phyloP scores from a whole-genome alignment of 2,888 invertebrate genomes.

The Melieria crassipennis region DNA sequence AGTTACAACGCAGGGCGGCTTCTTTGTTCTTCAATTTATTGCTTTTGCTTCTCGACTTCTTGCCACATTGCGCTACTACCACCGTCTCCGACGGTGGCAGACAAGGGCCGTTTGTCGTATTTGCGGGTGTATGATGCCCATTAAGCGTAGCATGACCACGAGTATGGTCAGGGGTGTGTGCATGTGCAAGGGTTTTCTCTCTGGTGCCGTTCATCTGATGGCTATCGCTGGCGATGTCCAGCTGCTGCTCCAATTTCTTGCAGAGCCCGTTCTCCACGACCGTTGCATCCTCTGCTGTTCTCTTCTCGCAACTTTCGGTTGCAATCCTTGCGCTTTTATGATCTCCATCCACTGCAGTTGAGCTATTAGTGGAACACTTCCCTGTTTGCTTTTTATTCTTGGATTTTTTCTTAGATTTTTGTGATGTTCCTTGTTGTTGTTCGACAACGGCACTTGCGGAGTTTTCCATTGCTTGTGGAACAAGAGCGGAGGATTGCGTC shows the following conservation, averaged over 20 bases:
- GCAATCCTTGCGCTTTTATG: background rate
- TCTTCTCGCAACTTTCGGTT: background rate
- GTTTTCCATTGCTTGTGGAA: constrained; percentile 19
- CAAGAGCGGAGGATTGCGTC: background rate
- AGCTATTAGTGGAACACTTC: background rate
- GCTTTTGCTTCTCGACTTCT: constrained; percentile 26
- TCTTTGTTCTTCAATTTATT: constrained; percentile 22
- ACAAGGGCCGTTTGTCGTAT: background rate
- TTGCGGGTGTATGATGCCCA: constrained; percentile 21
- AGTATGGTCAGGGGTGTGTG: background rate
- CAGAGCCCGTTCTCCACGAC: constrained; percentile 16
- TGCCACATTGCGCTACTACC: background rate
- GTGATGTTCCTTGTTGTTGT: constrained; percentile 25
- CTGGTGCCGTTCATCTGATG: constrained; percentile 14
- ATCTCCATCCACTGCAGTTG: background rate
- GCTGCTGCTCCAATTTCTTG: constrained; percentile 21
- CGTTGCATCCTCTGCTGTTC: background rate
- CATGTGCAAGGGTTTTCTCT: background rate
- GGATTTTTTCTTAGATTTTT: constrained; percentile 26
- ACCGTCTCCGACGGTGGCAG: background rate
- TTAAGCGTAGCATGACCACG: constrained; percentile 4
- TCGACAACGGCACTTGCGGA: constrained; percentile 26
- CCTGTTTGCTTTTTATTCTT: constrained; percentile 27
- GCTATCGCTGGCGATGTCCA: constrained; percentile 17
- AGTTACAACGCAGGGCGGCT: constrained; percentile 6